Evolutionary conservation across 2,888 invertebrate species (phyloP).

Genomic region (Limnephilus lunatus): DNA sequence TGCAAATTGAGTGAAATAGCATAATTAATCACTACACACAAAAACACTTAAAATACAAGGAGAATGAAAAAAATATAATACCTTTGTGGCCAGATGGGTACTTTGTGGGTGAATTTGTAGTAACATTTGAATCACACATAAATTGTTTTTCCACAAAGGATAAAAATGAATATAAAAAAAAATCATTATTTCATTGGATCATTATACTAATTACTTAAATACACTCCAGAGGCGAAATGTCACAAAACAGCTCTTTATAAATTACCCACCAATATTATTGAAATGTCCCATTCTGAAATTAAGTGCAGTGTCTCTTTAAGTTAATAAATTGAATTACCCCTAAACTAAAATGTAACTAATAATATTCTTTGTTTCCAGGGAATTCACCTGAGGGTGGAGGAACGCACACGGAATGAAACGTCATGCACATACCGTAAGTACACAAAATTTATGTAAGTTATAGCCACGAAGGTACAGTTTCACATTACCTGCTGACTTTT

Average conservation of each 20-base stretch:
- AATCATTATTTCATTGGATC: not conserved
- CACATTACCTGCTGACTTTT: not conserved
- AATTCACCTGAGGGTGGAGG: constrained; percentile 62
- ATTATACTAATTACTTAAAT: not conserved
- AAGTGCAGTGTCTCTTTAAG: not conserved
- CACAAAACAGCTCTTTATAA: not conserved
- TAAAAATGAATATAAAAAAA: too few species aligned
- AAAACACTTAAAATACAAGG: too few species aligned
- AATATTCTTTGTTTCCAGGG: constrained; percentile 56
- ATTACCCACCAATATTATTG: not conserved
- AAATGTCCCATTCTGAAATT: not conserved
- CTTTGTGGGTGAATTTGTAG: too few species aligned
- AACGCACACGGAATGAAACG: constrained; percentile 61
- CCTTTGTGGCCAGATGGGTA: too few species aligned
- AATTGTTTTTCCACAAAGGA: too few species aligned
- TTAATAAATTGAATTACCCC: not conserved
- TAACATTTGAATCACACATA: too few species aligned
- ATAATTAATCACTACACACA: too few species aligned
- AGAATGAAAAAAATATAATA: too few species aligned
- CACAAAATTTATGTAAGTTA: not conserved
- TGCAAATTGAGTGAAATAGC: too few species aligned
- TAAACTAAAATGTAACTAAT: not conserved
- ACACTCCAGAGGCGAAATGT: not conserved
- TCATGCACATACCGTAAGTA: constrained; percentile 65
- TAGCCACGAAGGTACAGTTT: not conserved